A percentile compares a stretch with the other conserved stretches of the same genome.
Evolutionary conservation across 1,140 invertebrate genomes (phyloP).

Genomic region (Varroa destructor): DNA sequence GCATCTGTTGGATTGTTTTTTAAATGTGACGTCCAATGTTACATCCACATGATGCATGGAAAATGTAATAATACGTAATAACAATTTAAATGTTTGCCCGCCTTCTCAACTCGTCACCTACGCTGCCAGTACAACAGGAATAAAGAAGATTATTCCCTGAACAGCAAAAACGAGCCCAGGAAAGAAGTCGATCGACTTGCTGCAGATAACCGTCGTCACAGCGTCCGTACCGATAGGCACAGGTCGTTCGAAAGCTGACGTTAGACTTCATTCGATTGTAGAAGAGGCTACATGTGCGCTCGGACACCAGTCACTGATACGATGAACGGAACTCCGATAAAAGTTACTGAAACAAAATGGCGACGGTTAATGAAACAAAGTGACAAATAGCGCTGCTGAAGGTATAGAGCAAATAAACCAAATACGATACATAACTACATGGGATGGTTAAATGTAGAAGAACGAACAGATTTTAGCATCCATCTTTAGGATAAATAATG

Average conservation of each 20-base stretch:
- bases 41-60: too few relatives aligned
- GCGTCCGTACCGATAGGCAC: background rate
- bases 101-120: background rate
- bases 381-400: too few relatives aligned
- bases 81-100: too few relatives aligned
- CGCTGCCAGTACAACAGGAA: background rate
- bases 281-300: background rate
- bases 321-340: constrained; percentile 6
- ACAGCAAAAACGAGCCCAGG: background rate
- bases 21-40: too few relatives aligned
- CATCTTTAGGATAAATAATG: too few relatives aligned
- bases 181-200: background rate
- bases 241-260: background rate
- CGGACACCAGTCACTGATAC: background rate
- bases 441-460: too few relatives aligned
- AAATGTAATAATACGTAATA: too few relatives aligned
- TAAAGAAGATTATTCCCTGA: background rate
- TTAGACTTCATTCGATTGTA: background rate
- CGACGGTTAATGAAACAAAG: too few relatives aligned
- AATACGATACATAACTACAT: too few relatives aligned
- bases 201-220: background rate
- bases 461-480: too few relatives aligned
- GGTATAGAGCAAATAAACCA: too few relatives aligned
- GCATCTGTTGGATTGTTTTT: too few relatives aligned
- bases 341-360: background rate